These are phyloP conservation scores for Scaptomyza graminum DNA, from an alignment of 1,140 invertebrate genomes.

Conservation along the genomic window DNA sequence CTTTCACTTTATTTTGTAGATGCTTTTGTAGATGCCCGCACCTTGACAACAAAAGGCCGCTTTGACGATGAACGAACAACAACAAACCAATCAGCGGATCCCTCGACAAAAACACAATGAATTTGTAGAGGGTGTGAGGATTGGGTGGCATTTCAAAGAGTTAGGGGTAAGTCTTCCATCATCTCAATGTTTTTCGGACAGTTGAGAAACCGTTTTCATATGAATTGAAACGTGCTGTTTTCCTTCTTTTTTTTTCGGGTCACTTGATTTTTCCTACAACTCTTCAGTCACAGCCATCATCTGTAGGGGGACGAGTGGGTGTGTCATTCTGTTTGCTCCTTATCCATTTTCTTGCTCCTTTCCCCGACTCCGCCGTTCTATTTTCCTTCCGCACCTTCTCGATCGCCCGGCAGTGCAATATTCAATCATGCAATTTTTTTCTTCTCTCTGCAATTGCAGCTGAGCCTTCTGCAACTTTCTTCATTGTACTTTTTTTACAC, in stretches of 20 bases:
- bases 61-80: conserved; percentile 22
- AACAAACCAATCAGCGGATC: conserved; percentile 34
- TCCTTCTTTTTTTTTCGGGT: conserved; percentile 1
- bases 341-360: background rate
- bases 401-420: conserved; percentile 72
- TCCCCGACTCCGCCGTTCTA: background rate
- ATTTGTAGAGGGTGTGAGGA: background rate
- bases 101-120: conserved; percentile 35
- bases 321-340: background rate
- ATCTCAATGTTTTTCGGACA: conserved; percentile 35
- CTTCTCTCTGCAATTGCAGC: conserved; percentile 50
- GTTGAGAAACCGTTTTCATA: conserved; percentile 42
- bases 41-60: conserved; percentile 43
- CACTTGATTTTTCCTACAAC: conserved; percentile 2
- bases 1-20: conserved; percentile 20
- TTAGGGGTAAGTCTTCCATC: conserved; percentile 25
- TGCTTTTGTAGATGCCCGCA: conserved; percentile 38
- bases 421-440: conserved; percentile 80
- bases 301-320: background rate
- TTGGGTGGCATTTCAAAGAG: background rate
- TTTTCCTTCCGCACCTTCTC: conserved; percentile 11
- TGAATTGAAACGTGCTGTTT: conserved; percentile 23
- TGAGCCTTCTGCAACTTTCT: conserved; percentile 34
- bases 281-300: background rate
- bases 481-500: conserved; percentile 22